phyloP scores from a whole-genome alignment of 2,797 vertebrate genomes.

The Hypotaenidia okinawae region DNA sequence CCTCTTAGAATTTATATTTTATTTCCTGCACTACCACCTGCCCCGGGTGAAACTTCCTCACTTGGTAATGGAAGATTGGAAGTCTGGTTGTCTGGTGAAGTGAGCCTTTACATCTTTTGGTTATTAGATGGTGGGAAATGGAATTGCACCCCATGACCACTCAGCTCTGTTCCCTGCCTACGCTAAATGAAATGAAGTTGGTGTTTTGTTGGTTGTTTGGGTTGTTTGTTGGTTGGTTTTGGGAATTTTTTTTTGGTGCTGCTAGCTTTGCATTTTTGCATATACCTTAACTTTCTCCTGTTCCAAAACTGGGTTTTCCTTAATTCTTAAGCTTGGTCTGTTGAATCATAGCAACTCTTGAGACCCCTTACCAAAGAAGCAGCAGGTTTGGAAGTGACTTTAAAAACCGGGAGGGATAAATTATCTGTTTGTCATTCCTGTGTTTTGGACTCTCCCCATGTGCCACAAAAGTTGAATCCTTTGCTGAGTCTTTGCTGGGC shows the following conservation, averaged over 20 bases:
- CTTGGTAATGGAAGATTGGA: neutral
- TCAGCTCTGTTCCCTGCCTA: neutral
- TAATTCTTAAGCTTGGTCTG: neutral
- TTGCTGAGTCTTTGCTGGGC: neutral
- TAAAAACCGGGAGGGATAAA: neutral
- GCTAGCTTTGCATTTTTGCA: neutral
- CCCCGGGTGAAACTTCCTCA: neutral
- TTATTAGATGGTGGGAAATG: neutral
- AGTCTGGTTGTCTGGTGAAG: neutral
- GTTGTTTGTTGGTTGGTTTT: neutral
- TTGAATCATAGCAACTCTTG: neutral
- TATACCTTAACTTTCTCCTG: neutral
- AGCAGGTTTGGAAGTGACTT: neutral
- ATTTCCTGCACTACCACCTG: neutral
- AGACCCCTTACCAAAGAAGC: neutral
- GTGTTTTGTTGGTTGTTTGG: too few species aligned
- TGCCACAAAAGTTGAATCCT: neutral
- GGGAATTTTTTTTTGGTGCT: neutral
- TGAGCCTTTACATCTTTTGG: neutral
- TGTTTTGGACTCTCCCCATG: accelerated
- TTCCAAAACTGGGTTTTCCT: neutral
- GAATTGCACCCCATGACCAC: neutral
- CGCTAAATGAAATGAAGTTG: neutral
- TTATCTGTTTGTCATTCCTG: neutral
- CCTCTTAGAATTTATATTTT: neutral